Percentiles rank a stretch among this genome's conserved stretches.
Evolutionary conservation across 2,888 invertebrate genomes (phyloP).

Genomic region (Venusia cambrica): DNA sequence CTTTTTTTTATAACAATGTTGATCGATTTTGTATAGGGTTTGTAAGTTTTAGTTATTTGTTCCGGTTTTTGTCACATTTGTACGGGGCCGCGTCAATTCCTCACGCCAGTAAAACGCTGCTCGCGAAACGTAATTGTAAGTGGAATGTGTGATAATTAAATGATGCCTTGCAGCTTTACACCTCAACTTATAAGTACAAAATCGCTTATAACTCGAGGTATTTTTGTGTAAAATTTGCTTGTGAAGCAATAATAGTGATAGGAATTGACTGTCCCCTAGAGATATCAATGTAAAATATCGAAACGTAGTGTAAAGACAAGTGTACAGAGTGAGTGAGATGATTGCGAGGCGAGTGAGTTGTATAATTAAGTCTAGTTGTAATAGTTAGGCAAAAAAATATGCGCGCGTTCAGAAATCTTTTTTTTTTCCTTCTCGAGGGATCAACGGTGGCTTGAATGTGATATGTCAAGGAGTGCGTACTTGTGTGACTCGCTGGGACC

Average conservation of each 20-base stretch:
- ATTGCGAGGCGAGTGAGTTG: slow-evolving; percentile 50
- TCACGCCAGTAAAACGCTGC: slow-evolving; percentile 43
- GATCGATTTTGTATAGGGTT: slow-evolving; percentile 64
- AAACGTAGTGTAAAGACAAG: slow-evolving; percentile 59
- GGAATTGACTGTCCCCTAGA: slow-evolving; percentile 72
- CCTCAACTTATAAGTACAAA: slow-evolving; percentile 32
- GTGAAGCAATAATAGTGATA: slow-evolving; percentile 50
- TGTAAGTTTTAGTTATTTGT: slow-evolving; percentile 62
- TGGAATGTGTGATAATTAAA: slow-evolving; percentile 34
- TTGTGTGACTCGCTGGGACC: slow-evolving; percentile 44
- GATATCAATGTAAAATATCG: slow-evolving; percentile 70
- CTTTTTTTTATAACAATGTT: slow-evolving; percentile 47
- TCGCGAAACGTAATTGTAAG: slow-evolving; percentile 43
- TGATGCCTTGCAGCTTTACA: slow-evolving; percentile 34
- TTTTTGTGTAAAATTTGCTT: slow-evolving; percentile 42
- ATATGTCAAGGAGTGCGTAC: slow-evolving; percentile 61
- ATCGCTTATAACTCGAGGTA: slow-evolving; percentile 31
- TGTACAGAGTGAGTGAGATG: slow-evolving; percentile 46
- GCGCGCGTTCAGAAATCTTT: slow-evolving; percentile 42
- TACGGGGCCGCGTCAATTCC: slow-evolving; percentile 74
- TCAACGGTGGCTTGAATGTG: slow-evolving; percentile 68
- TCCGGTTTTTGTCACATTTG: slow-evolving; percentile 36
- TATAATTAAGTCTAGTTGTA: slow-evolving; percentile 68
- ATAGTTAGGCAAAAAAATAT: slow-evolving; percentile 66
- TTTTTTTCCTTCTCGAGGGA: slow-evolving; percentile 72